Percentiles rank a stretch among this genome's conserved stretches.
phyloP scores from a whole-genome alignment of 2,888 invertebrate species.

The Lagria hirta region DNA sequence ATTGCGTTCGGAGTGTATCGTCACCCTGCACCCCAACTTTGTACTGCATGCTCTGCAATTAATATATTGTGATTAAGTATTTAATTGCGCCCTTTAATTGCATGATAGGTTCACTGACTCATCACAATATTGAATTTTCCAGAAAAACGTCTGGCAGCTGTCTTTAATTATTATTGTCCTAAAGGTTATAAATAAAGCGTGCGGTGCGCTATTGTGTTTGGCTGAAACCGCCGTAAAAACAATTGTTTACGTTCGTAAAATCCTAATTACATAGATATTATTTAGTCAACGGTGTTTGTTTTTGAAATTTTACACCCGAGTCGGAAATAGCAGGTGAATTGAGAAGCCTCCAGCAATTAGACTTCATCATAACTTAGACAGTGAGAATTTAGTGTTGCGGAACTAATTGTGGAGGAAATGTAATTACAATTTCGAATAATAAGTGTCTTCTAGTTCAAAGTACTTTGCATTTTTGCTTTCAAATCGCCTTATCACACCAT shows the following conservation, averaged over 20 bases:
- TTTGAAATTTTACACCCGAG: conserved; percentile 11
- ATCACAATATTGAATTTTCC: conserved; percentile 23
- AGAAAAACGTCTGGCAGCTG: conserved; percentile 28
- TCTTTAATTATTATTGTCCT: conserved; percentile 17
- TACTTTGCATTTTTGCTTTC: too few relatives aligned
- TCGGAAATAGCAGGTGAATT: conserved; percentile 9
- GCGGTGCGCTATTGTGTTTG: conserved; percentile 6
- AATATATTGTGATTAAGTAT: conserved; percentile 54
- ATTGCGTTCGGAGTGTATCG: conserved; percentile 42
- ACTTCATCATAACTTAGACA: too few relatives aligned
- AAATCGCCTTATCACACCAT: too few relatives aligned
- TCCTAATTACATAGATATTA: conserved; percentile 20
- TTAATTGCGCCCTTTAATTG: conserved; percentile 50
- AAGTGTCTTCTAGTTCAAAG: too few relatives aligned
- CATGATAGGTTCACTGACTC: conserved; percentile 31
- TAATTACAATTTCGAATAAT: too few relatives aligned
- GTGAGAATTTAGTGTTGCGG: too few relatives aligned
- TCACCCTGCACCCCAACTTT: conserved; percentile 42
- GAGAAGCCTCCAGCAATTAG: conserved; percentile 1
- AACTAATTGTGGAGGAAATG: too few relatives aligned
- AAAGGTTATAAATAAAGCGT: not conserved
- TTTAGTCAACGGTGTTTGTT: conserved; percentile 13
- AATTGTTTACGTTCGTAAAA: conserved; percentile 26
- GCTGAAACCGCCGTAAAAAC: conserved; percentile 21
- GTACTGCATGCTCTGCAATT: conserved; percentile 52